phyloP scores from a whole-genome alignment of 1,140 invertebrate genomes.

The Dysdera silvatica region DNA sequence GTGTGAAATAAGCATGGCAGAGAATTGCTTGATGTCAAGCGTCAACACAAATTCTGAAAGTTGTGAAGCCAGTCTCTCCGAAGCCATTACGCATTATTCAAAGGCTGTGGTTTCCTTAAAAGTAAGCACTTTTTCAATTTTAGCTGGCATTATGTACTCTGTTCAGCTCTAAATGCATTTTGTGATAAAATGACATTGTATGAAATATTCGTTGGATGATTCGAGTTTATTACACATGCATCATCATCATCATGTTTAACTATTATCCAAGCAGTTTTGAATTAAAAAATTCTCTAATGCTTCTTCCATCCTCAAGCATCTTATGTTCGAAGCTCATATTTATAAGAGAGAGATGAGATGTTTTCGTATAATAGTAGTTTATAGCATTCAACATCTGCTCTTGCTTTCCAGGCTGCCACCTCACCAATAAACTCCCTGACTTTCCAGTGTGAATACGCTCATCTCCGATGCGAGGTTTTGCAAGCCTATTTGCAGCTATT shows the following conservation, averaged over 20 bases:
- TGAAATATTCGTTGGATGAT: too few relatives aligned
- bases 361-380: too few relatives aligned
- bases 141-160: neutral
- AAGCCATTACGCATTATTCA: conserved; percentile 42
- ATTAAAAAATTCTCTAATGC: too few relatives aligned
- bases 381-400: neutral
- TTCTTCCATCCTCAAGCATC: too few relatives aligned
- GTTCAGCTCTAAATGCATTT: too few relatives aligned
- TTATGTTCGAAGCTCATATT: too few relatives aligned
- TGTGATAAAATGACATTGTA: too few relatives aligned
- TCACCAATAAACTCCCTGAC: conserved; percentile 57
- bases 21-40: conserved; percentile 39
- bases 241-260: too few relatives aligned
- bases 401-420: conserved; percentile 53
- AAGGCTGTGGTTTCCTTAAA: conserved; percentile 62
- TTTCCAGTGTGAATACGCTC: conserved; percentile 71
- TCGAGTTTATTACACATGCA: too few relatives aligned
- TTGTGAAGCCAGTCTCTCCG: conserved; percentile 36
- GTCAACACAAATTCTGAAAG: conserved; percentile 9
- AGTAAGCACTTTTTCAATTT: conserved; percentile 44
- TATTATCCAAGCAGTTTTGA: too few relatives aligned
- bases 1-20: conserved; percentile 45
- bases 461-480: conserved; percentile 64
- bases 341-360: too few relatives aligned
- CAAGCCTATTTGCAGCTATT: conserved; percentile 65